Evolutionary conservation across 2,888 invertebrate species (phyloP).

Genomic region (Odontothrips loti): DNA sequence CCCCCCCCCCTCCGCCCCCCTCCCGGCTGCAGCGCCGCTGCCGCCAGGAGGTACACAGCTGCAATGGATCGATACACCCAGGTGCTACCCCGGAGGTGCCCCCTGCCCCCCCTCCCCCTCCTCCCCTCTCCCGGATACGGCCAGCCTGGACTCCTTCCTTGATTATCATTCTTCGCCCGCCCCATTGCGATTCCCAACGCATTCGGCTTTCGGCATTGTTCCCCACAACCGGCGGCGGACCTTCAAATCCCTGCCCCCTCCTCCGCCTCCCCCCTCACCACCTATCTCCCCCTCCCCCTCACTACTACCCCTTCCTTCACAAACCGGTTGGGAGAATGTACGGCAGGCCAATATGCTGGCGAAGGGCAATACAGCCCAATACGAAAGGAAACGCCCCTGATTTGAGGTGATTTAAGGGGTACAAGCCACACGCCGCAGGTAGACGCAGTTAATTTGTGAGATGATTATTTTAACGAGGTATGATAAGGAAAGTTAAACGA

Average conservation of each 20-base stretch:
- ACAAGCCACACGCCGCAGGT: no score
- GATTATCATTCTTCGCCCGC: not conserved
- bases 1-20: not conserved
- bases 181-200: not conserved
- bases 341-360: no score
- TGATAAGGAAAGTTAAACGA: no score
- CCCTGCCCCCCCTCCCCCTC: not conserved
- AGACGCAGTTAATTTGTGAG: no score
- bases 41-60: conserved; percentile 9
- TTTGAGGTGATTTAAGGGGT: no score
- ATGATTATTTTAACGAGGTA: no score
- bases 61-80: conserved; percentile 18
- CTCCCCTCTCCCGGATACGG: not conserved
- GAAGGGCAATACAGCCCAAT: no score
- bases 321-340: no score
- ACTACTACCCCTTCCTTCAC: no score
- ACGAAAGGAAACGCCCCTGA: no score
- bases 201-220: not conserved
- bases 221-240: not conserved
- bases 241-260: no score
- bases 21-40: not conserved
- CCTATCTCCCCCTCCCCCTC: not conserved
- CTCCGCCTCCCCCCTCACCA: not conserved
- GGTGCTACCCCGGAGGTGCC: not conserved
- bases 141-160: not conserved